Evolutionary conservation across 2,888 invertebrate genomes (phyloP).

Genomic region (Parnassius smintheus): DNA sequence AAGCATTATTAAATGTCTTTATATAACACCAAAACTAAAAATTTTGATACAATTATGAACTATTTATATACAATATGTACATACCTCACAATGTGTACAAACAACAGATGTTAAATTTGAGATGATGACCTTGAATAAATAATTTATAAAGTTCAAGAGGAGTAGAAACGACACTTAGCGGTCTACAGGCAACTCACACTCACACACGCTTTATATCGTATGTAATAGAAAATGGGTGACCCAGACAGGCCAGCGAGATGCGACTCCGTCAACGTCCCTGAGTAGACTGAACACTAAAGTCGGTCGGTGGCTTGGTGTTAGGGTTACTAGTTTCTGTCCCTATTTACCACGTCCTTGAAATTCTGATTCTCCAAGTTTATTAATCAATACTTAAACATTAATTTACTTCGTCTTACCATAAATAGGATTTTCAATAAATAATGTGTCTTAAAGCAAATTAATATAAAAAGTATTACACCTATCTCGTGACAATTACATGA

Average conservation of each 20-base stretch:
- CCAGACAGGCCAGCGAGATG: conserved; percentile 41
- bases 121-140: conserved; percentile 64
- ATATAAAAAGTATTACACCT: too few relatives aligned
- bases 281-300: conserved; percentile 61
- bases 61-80: conserved; percentile 46
- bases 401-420: not conserved
- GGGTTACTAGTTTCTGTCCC: conserved; percentile 57
- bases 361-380: conserved; percentile 11
- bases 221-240: conserved; percentile 44
- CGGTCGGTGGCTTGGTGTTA: conserved; percentile 45
- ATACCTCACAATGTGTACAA: conserved; percentile 49
- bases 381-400: not conserved
- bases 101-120: conserved; percentile 72
- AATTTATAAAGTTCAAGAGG: conserved; percentile 41
- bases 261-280: conserved; percentile 48
- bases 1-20: not conserved
- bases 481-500: too few relatives aligned
- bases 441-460: too few relatives aligned
- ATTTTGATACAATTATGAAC: not conserved
- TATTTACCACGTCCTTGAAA: conserved; percentile 41
- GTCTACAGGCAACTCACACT: conserved; percentile 56
- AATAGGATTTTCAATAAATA: too few relatives aligned
- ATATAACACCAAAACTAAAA: not conserved
- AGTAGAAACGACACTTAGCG: conserved; percentile 51
- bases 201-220: conserved; percentile 60